Evolutionary conservation across 2,888 invertebrate species (phyloP).

Genomic region (Drosophila affinis): DNA sequence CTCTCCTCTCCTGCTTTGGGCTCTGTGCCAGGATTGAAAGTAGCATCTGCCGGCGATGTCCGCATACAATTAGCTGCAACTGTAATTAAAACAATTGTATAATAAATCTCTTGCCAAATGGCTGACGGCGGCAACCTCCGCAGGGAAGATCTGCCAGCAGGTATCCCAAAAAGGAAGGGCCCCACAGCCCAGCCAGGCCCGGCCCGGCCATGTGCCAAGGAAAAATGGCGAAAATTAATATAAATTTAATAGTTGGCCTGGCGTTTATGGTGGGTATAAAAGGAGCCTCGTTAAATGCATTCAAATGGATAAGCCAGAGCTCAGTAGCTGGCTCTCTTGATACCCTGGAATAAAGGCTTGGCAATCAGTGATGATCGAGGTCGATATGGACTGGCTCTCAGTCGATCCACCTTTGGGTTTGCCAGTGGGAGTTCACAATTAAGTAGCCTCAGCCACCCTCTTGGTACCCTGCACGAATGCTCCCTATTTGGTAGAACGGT

Average conservation of each 20-base stretch:
- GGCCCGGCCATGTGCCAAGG: conserved; percentile 47
- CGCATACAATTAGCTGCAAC: conserved; percentile 79
- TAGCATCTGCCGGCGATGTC: conserved; percentile 62
- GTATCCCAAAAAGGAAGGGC: conserved; percentile 2
- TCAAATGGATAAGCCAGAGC: conserved; percentile 8
- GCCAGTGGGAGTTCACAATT: too few species aligned
- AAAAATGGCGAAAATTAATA: conserved; percentile 71
- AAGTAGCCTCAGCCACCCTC: not conserved
- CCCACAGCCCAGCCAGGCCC: conserved; percentile 28
- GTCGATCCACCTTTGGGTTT: too few species aligned
- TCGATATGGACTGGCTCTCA: too few species aligned
- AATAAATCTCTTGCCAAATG: conserved; percentile 74
- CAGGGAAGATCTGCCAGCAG: conserved; percentile 15
- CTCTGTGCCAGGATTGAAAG: conserved; percentile 49
- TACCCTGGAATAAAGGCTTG: not conserved
- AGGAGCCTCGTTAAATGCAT: conserved; percentile 64
- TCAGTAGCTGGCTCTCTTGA: not conserved
- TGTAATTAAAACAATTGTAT: conserved; percentile 79
- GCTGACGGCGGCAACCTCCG: conserved; percentile 39
- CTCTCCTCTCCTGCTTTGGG: conserved; percentile 17
- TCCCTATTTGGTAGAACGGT: not conserved
- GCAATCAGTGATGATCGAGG: too few species aligned
- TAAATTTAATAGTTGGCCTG: conserved; percentile 80
- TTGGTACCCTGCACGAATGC: not conserved
- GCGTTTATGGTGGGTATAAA: conserved; percentile 62